phyloP scores from a whole-genome alignment of 2,888 invertebrate genomes.

The Atethmia centrago region DNA sequence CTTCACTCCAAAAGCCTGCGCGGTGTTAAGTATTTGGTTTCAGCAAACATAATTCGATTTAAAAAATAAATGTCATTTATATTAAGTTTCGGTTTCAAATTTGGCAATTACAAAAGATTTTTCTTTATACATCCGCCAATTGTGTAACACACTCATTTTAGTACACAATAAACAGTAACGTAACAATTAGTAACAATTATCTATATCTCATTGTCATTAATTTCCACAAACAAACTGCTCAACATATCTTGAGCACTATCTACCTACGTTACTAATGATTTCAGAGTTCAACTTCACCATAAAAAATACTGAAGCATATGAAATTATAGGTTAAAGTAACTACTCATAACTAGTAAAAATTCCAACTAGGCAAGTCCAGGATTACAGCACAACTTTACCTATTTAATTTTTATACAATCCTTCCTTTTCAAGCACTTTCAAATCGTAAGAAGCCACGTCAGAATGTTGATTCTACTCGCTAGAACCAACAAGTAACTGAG shows the following conservation, averaged over 20 bases:
- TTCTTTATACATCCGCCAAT: not conserved
- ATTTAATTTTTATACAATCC: constrained; percentile 27
- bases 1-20: no score
- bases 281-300: not conserved
- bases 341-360: constrained; percentile 14
- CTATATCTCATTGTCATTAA: no score
- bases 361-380: not conserved
- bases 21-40: no score
- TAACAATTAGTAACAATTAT: no score
- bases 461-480: constrained; percentile 47
- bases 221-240: not conserved
- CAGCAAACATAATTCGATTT: no score
- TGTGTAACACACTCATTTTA: not conserved
- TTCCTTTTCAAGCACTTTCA: constrained; percentile 21
- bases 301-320: not conserved
- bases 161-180: no score
- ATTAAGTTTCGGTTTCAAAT: not conserved
- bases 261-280: not conserved
- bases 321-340: constrained; percentile 10
- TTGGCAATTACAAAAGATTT: not conserved
- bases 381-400: constrained; percentile 31
- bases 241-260: not conserved
- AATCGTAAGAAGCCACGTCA: constrained; percentile 3
- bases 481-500: constrained; percentile 42
- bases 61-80: no score